Evolutionary conservation across 2,797 vertebrate genomes (phyloP), one percentile per base, ranked within the genome.

Genomic region (Synaphobranchus kaupii): DNA sequence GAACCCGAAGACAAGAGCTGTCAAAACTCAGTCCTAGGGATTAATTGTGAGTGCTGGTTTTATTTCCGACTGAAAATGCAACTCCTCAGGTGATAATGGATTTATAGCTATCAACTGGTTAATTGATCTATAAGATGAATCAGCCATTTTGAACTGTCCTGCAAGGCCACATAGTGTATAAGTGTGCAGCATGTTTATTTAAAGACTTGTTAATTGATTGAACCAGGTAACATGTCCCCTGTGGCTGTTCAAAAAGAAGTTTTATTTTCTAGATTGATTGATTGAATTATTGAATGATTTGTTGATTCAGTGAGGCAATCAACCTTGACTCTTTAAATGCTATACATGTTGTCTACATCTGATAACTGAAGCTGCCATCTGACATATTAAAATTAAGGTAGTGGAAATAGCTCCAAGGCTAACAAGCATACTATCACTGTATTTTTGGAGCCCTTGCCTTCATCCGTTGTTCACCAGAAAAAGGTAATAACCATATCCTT

Each of bases 1-100:
- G 34, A 68, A 31, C 84, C 83, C 66, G 4, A 85, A 22, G n/a
- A 80, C 87, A 48, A n/a, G 68, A 28, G 68, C 28, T 71, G 68
- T 71, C 9, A 71, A 71, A 71, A 31, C n/a, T 34, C 68, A 31
- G 28, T 31, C 28, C 28, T 71, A 34, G 28, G 68, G 1, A 71
- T 34, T 34, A 34, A 73, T n/a, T 47, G 44, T 25, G 28, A 28
- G 4, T 10, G 13, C 31, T 15, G 73, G 34, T 78, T n/a, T n/a
- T 28, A 68, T 25, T 58, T 58, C 15, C 63, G 28, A 28, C 63
- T 68, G 63, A 68, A 58, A 68, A 10, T 28, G 25, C 63, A 28
- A n/a, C n/a, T 68, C n/a, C 25, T 28, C 63, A 68, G n/a, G 63
- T 12, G 63, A 68, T 28, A n/a, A 68, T 8, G 1, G 60, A 68